Conservation (phyloP, 1,140 invertebrate species). For the Agrypnia vestita region DNA sequence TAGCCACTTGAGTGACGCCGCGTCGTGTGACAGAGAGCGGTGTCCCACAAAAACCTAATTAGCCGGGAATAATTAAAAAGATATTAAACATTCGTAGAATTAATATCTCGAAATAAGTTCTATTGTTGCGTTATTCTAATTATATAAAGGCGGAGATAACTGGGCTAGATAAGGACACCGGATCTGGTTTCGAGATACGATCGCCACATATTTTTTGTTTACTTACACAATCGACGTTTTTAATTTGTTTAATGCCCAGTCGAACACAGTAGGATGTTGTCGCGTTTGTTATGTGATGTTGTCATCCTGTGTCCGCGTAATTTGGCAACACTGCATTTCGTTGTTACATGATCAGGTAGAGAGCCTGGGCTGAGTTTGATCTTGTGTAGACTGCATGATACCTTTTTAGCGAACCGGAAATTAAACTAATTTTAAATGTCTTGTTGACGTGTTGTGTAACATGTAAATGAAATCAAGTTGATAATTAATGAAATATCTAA, state of each 20-base stretch:
- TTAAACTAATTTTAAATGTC: too few relatives aligned
- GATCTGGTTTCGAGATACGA: conserved; percentile 5
- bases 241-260: conserved; percentile 18
- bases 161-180: background rate
- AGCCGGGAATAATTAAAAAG: conserved; percentile 33
- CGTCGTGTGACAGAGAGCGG: conserved; percentile 17
- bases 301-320: background rate
- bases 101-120: conserved; percentile 32
- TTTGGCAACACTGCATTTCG: too few relatives aligned
- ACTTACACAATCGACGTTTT: conserved; percentile 31
- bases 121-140: conserved; percentile 31
- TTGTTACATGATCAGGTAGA: too few relatives aligned
- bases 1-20: background rate
- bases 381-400: too few relatives aligned
- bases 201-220: conserved; percentile 20
- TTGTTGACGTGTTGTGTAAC: too few relatives aligned
- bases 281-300: background rate
- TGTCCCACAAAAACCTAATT: conserved; percentile 4
- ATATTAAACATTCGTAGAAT: conserved; percentile 42
- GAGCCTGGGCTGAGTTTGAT: too few relatives aligned
- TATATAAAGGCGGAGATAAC: conserved; percentile 19
- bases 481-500: too few relatives aligned
- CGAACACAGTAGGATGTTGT: background rate
- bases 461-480: too few relatives aligned
- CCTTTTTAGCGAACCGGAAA: too few relatives aligned